Conservation (phyloP, 2,888 invertebrate genomes). For the Clivina fossor region DNA sequence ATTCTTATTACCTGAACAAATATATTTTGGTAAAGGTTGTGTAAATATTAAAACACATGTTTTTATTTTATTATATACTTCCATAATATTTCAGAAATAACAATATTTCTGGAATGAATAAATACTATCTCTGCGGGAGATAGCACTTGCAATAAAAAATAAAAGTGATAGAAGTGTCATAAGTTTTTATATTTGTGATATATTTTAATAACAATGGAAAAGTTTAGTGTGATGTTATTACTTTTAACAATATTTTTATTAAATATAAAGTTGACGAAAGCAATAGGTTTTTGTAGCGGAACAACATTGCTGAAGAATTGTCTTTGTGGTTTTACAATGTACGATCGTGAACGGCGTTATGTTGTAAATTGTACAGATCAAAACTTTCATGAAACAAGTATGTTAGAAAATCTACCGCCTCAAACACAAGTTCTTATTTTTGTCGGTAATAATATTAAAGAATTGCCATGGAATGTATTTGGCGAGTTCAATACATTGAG, state of each 20-base stretch:
- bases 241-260: constrained; percentile 4
- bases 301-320: constrained; percentile 52
- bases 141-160: too few relatives aligned
- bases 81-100: too few relatives aligned
- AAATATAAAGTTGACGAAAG: neutral
- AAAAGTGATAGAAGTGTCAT: too few relatives aligned
- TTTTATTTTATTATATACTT: too few relatives aligned
- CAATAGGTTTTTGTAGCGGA: constrained; percentile 12
- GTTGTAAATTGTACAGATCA: constrained; percentile 73
- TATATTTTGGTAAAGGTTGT: too few relatives aligned
- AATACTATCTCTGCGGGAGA: too few relatives aligned
- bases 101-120: too few relatives aligned
- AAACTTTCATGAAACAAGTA: constrained; percentile 60
- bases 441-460: constrained; percentile 66
- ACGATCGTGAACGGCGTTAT: constrained; percentile 57
- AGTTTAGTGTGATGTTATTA: too few relatives aligned
- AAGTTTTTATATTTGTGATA: too few relatives aligned
- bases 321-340: constrained; percentile 58
- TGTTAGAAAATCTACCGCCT: constrained; percentile 64
- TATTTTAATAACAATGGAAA: too few relatives aligned
- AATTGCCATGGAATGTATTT: constrained; percentile 71
- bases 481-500: constrained; percentile 63
- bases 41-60: too few relatives aligned
- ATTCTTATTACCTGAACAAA: too few relatives aligned
- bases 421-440: constrained; percentile 71